These are phyloP conservation scores for Atta texana DNA, from an alignment of 1,140 invertebrate species.

Conservation along the genomic window DNA sequence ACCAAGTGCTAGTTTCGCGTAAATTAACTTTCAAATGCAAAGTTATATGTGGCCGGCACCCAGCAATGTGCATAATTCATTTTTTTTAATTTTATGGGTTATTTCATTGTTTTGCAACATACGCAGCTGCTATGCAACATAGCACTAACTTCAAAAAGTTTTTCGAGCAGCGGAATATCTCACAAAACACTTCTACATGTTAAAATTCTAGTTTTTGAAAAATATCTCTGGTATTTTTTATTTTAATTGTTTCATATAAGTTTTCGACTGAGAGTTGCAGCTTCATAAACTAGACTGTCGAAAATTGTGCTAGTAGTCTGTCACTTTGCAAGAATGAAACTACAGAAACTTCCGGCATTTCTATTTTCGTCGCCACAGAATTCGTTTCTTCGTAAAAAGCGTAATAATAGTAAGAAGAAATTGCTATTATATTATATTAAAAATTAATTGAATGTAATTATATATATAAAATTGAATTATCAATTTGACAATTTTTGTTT, in stretches of 20 bases:
- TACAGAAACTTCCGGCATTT: conserved; percentile 37
- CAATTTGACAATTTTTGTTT: not conserved
- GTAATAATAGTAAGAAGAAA: not conserved
- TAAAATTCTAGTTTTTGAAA: not conserved
- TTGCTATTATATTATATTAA: not conserved
- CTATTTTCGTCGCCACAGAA: conserved; percentile 10
- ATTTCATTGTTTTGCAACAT: conserved; percentile 34
- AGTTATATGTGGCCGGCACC: conserved; percentile 21
- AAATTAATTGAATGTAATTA: not conserved
- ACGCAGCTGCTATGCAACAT: not conserved
- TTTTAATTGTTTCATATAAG: conserved; percentile 10
- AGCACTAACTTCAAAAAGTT: conserved; percentile 5
- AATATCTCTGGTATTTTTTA: not conserved
- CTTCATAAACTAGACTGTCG: conserved; percentile 31
- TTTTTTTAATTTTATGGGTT: conserved; percentile 32
- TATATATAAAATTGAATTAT: not conserved
- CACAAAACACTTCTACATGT: not conserved
- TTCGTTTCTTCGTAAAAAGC: conserved; percentile 30
- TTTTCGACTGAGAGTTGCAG: conserved; percentile 31
- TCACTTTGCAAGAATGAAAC: conserved; percentile 26
- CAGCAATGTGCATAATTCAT: conserved; percentile 38
- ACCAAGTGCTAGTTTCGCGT: conserved; percentile 21
- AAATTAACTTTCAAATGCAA: conserved; percentile 53
- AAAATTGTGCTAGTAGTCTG: conserved; percentile 13
- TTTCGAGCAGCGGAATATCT: not conserved